These are phyloP conservation scores for Chalcosyrphus nemorum DNA, from an alignment of 2,888 invertebrate species.

Conservation along the genomic window DNA sequence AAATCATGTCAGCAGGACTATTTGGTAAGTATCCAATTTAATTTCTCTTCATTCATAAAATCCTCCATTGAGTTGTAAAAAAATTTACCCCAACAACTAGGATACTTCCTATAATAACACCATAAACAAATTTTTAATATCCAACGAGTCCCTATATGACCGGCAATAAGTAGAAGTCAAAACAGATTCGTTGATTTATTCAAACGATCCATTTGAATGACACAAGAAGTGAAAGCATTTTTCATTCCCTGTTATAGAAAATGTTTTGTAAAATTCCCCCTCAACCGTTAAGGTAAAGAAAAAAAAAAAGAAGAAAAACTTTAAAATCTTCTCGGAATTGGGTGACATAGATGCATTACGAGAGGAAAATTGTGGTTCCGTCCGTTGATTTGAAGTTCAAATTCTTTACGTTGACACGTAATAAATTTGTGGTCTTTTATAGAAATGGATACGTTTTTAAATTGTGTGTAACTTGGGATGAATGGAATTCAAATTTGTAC, in stretches of 20 bases:
- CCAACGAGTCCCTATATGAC: not conserved
- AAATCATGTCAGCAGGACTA: conserved; percentile 81
- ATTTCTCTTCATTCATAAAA: no score
- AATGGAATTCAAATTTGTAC: conserved; percentile 19
- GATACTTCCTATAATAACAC: not conserved
- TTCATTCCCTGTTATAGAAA: conserved; percentile 31
- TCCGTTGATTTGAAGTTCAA: conserved; percentile 46
- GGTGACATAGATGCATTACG: conserved; percentile 38
- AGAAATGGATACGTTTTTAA: conserved; percentile 29
- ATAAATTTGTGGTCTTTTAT: conserved; percentile 45
- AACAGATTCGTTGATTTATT: conserved; percentile 51
- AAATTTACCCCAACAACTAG: conserved; percentile 6
- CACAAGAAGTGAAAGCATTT: conserved; percentile 51
- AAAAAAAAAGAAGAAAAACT: not conserved
- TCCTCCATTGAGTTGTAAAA: not conserved
- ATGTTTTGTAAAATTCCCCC: not conserved
- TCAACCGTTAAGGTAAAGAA: not conserved
- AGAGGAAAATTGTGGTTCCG: conserved; percentile 8
- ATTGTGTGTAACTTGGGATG: conserved; percentile 20
- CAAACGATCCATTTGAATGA: conserved; percentile 52
- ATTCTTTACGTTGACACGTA: conserved; percentile 43
- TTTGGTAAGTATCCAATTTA: conserved; percentile 79
- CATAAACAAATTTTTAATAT: conserved; percentile 19
- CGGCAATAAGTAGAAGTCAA: conserved; percentile 11
- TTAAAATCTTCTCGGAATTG: conserved; percentile 11